Conservation (phyloP, 2,888 invertebrate genomes). For the Autographa pulchrina region DNA sequence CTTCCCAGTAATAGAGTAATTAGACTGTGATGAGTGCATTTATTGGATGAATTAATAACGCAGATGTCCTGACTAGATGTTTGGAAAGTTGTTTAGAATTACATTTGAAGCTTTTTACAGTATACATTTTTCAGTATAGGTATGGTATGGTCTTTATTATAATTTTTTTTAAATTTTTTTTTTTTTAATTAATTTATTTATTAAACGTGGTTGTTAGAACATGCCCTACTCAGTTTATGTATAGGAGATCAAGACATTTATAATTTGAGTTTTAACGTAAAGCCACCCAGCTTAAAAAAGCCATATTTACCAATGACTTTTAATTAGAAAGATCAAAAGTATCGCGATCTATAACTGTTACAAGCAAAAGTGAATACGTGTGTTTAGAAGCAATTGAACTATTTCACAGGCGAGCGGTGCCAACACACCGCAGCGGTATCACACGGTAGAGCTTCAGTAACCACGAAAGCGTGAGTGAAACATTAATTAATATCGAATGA, state of each 20-base stretch:
- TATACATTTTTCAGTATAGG: too few species aligned
- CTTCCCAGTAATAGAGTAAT: slow-evolving; percentile 33
- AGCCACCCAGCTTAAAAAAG: background rate
- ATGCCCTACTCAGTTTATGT: too few species aligned
- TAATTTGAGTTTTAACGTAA: too few species aligned
- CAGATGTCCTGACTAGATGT: background rate
- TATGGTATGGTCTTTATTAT: too few species aligned
- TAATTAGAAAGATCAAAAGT: background rate
- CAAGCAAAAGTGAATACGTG: slow-evolving; percentile 20
- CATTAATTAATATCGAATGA: slow-evolving; percentile 15
- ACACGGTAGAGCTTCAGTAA: slow-evolving; percentile 21
- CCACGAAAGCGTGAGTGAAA: slow-evolving; percentile 16
- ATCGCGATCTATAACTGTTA: background rate
- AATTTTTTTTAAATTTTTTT: too few species aligned
- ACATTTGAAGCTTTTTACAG: too few species aligned
- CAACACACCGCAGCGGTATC: slow-evolving; percentile 27
- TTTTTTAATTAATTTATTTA: too few species aligned
- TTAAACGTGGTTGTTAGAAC: too few species aligned
- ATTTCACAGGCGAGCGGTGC: slow-evolving; percentile 46
- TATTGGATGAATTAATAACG: slow-evolving; percentile 1
- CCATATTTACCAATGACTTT: background rate
- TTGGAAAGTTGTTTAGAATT: background rate
- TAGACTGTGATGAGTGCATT: slow-evolving; percentile 12
- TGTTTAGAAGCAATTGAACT: slow-evolving; percentile 25
- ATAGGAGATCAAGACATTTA: too few species aligned